Percentiles rank a stretch among this genome's conserved stretches.
phyloP scores from a whole-genome alignment of 2,797 vertebrate species.

The Martes flavigula region DNA sequence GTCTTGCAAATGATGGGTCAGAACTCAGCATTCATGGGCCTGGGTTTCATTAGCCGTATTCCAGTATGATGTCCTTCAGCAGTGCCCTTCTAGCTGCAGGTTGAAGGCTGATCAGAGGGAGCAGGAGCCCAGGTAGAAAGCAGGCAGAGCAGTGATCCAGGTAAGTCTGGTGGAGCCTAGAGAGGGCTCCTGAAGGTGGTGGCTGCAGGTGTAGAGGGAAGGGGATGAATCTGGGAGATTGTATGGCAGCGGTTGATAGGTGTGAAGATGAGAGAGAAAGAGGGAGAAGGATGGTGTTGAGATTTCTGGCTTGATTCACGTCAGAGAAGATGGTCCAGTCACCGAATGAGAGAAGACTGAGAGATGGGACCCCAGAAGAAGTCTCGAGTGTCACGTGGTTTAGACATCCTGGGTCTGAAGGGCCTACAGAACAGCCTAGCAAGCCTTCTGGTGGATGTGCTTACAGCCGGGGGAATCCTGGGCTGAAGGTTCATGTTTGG shows the following conservation, averaged over 20 bases:
- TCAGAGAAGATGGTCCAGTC: not conserved
- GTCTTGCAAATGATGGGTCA: fast-evolving
- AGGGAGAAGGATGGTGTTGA: not conserved
- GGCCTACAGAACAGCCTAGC: not conserved
- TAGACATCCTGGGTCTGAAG: fast-evolving
- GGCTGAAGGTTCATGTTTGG: fast-evolving
- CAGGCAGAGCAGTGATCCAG: no score
- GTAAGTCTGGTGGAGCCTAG: not conserved
- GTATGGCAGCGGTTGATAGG: fast-evolving
- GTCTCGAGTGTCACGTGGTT: fast-evolving
- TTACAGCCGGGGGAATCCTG: fast-evolving
- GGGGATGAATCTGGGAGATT: fast-evolving
- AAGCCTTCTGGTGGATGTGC: fast-evolving
- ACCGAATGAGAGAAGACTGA: not conserved
- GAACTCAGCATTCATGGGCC: fast-evolving
- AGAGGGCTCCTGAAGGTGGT: fast-evolving
- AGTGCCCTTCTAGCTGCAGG: fast-evolving
- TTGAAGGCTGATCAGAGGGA: not conserved
- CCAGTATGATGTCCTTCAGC: fast-evolving
- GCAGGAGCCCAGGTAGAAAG: fast-evolving
- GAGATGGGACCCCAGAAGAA: fast-evolving
- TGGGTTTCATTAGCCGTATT: fast-evolving
- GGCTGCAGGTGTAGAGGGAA: not conserved
- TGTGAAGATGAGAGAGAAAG: not conserved
- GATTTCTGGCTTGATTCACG: not conserved